A percentile compares a stretch with the other conserved stretches of the same genome.
These are phyloP conservation scores for Vipera ursinii DNA, from an alignment of 2,797 vertebrate genomes.

Conservation along the genomic window DNA sequence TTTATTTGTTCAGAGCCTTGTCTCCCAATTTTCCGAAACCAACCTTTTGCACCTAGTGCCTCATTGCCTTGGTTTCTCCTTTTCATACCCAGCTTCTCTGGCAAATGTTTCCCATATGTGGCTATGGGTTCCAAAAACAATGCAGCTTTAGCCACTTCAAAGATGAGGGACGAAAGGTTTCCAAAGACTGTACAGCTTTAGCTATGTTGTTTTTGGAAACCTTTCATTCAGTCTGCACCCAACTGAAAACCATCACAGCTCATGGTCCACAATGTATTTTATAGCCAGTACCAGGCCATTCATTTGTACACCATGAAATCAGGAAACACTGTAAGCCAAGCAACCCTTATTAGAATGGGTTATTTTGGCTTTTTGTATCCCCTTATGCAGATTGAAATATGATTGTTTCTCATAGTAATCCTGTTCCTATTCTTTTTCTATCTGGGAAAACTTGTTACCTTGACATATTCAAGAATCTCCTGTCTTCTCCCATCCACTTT, in stretches of 20 bases:
- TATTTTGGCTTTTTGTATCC: not conserved
- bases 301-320: not conserved
- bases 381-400: not conserved
- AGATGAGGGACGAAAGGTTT: not conserved
- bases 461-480: not conserved
- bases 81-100: not conserved
- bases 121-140: not conserved
- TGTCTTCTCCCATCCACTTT: not conserved
- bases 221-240: not conserved
- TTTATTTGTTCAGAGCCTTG: not conserved
- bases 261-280: not conserved
- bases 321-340: not conserved
- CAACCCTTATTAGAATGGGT: not conserved
- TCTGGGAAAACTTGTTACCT: not conserved
- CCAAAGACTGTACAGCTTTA: not conserved
- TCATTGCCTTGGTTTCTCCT: not conserved
- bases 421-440: not conserved
- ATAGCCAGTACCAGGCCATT: not conserved
- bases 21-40: not conserved
- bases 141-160: not conserved
- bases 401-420: not conserved
- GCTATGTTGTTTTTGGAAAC: not conserved
- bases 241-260: not conserved
- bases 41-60: not conserved
- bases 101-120: not conserved